Evolutionary conservation across 2,888 invertebrate species (phyloP), one percentile per base, ranked within the genome.

Genomic region (Papilio elwesi): DNA sequence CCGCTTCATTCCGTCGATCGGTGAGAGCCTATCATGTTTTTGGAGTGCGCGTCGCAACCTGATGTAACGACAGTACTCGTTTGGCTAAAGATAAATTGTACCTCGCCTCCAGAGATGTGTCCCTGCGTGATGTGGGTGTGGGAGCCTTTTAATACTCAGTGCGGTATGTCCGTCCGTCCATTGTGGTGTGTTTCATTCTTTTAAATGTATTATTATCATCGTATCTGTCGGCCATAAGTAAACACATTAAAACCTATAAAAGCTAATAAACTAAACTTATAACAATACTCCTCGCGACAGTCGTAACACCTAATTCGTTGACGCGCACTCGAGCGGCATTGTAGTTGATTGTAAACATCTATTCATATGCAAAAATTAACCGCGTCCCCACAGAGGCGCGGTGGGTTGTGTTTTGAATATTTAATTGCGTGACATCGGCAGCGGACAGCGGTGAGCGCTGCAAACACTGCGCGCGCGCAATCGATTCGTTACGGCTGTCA

Each of bases 341-440:
- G 79, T 82, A 82, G 82, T 82, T 85, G 78, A 82, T 80, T 85
- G 82, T 83, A 85, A 85, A 85, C 81, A 83, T 67, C 74, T 73
- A 87, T 89, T 87, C 80, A 84, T 80, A 87, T 88, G 84, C 82
- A 82, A 85, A 82, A 76, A 74, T 75, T 57, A 64, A 74, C 76
- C 80, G 80, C 78, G 74, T 73, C 74, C 76, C 64, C 53, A 16
- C 52, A 52, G 63, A 51, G 43, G 16, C 38, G 51, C 59, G 48
- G 69, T 4, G 26, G 2, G 26, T 26, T 62, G 88, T 87, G 76
- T 76, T 81, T 80, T 81, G 80, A 81, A 81, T 80, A 80, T 79
- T 78, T 90, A 89, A 92, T 91, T 90, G 89, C 84, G 83, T 87
- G 83, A 81, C 85, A 90, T 90, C 90, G 89, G 71, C 68, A 70